phyloP scores from a whole-genome alignment of 2,888 invertebrate genomes.

The Megastigmus dorsalis region DNA sequence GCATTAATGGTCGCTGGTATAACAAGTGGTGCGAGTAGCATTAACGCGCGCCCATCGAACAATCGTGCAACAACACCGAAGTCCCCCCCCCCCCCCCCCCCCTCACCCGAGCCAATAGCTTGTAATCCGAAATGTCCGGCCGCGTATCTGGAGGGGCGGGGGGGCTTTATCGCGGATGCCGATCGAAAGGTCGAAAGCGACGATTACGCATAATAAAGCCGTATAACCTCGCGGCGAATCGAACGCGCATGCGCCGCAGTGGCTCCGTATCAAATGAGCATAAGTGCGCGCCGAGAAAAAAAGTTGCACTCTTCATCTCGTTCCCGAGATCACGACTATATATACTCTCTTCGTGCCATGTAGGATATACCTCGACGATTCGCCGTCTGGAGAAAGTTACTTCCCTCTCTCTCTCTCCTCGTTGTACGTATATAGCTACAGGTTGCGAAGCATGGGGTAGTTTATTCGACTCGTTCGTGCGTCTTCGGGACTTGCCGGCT shows the following conservation, averaged over 20 bases:
- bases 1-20: no score
- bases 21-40: no score
- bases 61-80: no score
- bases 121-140: slow-evolving; percentile 34
- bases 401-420: background rate
- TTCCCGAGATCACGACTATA: slow-evolving; percentile 19
- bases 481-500: slow-evolving; percentile 13
- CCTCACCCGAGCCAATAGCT: background rate
- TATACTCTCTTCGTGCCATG: no score
- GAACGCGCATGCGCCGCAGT: background rate
- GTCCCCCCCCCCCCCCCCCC: no score
- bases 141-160: no score
- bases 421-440: no score
- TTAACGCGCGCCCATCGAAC: no score
- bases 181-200: no score
- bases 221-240: slow-evolving; percentile 23
- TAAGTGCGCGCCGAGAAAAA: slow-evolving; percentile 12
- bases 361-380: slow-evolving; percentile 35
- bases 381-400: slow-evolving; percentile 23
- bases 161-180: no score
- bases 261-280: no score
- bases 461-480: slow-evolving; percentile 35
- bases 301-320: slow-evolving; percentile 7
- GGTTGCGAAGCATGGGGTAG: slow-evolving; percentile 9
- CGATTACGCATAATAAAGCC: slow-evolving; percentile 39